Evolutionary conservation across 2,797 vertebrate genomes (phyloP).

Genomic region (Gallinago solitaria): DNA sequence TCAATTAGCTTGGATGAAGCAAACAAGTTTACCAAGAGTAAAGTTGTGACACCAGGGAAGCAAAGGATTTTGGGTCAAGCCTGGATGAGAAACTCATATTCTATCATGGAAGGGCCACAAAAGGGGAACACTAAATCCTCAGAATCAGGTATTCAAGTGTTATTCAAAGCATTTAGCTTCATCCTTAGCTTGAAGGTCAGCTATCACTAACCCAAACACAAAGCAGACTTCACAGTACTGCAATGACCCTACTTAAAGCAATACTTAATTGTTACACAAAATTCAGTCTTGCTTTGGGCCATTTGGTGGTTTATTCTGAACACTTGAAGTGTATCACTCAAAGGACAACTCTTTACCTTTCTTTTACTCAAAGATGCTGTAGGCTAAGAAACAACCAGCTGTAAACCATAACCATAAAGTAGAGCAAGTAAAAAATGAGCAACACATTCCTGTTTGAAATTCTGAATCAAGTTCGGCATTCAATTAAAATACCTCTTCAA

Average conservation of each 20-base stretch:
- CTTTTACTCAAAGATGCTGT: not conserved
- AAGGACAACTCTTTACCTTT: not conserved
- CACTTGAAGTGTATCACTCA: not conserved
- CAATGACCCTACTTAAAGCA: not conserved
- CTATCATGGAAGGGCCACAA: not conserved
- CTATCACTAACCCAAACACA: not conserved
- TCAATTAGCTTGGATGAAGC: not conserved
- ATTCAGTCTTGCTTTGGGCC: not conserved
- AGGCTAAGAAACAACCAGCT: not conserved
- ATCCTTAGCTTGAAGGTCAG: not conserved
- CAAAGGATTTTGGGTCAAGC: not conserved
- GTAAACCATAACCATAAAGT: not conserved
- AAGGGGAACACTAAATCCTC: fast-evolving
- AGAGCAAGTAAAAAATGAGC: not conserved
- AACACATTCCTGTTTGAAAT: not conserved
- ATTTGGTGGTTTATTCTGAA: not conserved
- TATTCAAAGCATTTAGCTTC: not conserved
- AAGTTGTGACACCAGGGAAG: not conserved
- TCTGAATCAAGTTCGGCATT: not conserved
- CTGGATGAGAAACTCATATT: not conserved
- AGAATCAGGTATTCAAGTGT: not conserved
- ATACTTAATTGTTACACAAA: not conserved
- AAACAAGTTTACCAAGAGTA: not conserved
- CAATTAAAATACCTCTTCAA: not conserved
- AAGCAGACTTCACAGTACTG: not conserved